These are phyloP conservation scores for Xestia rhomboidea DNA, from an alignment of 2,888 invertebrate genomes.

Conservation along the genomic window DNA sequence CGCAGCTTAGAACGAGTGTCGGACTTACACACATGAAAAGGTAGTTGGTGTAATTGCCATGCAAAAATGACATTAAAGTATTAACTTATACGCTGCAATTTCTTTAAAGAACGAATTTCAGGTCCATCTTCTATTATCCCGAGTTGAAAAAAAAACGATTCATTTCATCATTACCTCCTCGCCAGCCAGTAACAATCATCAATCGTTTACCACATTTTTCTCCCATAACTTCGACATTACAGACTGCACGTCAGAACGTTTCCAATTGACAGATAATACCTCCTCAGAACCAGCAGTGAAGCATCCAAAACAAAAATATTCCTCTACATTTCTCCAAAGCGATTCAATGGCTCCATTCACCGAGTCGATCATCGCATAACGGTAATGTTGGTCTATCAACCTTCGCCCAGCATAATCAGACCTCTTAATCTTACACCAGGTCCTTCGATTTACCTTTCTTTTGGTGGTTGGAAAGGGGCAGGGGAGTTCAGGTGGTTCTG, in stretches of 20 bases:
- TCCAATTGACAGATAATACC: conserved; percentile 56
- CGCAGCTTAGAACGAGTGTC: too few species aligned
- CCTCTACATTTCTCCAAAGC: conserved; percentile 83
- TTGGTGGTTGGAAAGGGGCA: conserved; percentile 31
- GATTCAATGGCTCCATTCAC: conserved; percentile 87
- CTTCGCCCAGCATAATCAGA: conserved; percentile 67
- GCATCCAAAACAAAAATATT: conserved; percentile 81
- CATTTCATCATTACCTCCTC: not conserved
- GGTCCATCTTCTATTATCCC: too few species aligned
- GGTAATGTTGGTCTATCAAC: conserved; percentile 85
- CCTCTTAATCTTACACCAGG: conserved; percentile 44
- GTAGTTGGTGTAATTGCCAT: too few species aligned
- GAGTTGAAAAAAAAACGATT: too few species aligned
- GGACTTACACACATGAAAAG: too few species aligned
- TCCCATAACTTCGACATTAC: conserved; percentile 26
- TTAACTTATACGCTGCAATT: too few species aligned
- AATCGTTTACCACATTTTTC: conserved; percentile 11
- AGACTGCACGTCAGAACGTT: conserved; percentile 35
- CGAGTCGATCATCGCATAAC: conserved; percentile 84
- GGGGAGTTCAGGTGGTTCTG: conserved; percentile 65
- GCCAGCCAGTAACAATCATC: not conserved
- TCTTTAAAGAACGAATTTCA: too few species aligned
- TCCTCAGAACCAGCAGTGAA: conserved; percentile 65
- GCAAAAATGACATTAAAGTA: too few species aligned
- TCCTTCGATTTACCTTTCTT: conserved; percentile 10